A percentile compares a stretch with the other conserved stretches of the same genome.
Conservation (phyloP, 2,888 invertebrate species). For the Pollenia amentaria region DNA sequence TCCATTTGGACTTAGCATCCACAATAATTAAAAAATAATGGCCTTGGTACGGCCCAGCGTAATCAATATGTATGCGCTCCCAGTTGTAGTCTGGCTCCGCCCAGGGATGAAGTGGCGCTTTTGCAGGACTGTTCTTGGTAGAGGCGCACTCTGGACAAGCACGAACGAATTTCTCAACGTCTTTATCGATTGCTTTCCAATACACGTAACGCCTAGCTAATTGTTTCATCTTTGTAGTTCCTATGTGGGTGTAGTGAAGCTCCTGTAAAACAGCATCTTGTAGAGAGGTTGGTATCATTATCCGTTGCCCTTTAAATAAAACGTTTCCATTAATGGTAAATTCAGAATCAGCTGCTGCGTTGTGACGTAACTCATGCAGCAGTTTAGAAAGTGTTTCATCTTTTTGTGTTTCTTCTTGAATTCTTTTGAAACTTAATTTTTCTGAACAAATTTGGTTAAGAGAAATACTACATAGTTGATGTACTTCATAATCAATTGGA, state of each 20-base stretch:
- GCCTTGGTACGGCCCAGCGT: constrained; percentile 24
- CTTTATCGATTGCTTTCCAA: constrained; percentile 77
- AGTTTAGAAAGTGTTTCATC: constrained; percentile 11
- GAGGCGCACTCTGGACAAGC: constrained; percentile 74
- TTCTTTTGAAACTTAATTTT: not conserved
- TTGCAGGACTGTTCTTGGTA: constrained; percentile 14
- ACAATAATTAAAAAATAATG: constrained; percentile 35
- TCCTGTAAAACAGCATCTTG: no score
- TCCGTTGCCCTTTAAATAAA: not conserved
- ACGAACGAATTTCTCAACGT: constrained; percentile 77
- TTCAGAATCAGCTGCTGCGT: not conserved
- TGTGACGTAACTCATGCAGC: constrained; percentile 2
- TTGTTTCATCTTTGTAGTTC: constrained; percentile 78
- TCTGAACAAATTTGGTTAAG: not conserved
- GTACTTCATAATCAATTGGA: not conserved
- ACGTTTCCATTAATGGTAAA: not conserved
- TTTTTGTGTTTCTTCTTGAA: not conserved
- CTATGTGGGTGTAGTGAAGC: constrained; percentile 76
- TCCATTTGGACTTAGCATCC: constrained; percentile 54
- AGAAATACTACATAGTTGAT: not conserved
- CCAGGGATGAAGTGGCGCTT: constrained; percentile 59
- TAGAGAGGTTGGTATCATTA: constrained; percentile 9
- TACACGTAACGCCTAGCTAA: constrained; percentile 77
- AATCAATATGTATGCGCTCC: constrained; percentile 30
- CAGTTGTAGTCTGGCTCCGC: constrained; percentile 41